phyloP scores from a whole-genome alignment of 2,888 invertebrate species.

The Mesorhabditis sp. region DNA sequence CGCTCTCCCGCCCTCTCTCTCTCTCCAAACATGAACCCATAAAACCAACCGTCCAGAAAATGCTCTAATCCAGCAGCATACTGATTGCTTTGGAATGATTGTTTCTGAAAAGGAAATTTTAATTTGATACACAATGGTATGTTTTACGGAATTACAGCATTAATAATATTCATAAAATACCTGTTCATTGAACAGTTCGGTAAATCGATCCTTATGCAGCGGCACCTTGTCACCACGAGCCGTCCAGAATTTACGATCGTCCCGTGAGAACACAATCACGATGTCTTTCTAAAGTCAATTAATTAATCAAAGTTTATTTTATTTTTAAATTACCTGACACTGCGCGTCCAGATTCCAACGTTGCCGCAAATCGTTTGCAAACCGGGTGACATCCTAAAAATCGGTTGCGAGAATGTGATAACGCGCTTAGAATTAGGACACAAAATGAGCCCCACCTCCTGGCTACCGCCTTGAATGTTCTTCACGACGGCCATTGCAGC shows the following conservation, averaged over 20 bases:
- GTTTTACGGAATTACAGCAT: neutral
- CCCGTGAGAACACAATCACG: conserved; percentile 40
- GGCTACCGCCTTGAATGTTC: conserved; percentile 45
- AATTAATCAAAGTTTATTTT: too few species aligned
- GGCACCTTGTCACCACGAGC: conserved; percentile 49
- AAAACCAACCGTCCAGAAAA: conserved; percentile 18
- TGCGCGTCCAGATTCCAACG: conserved; percentile 50
- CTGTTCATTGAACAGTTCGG: conserved; percentile 43
- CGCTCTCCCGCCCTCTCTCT: too few species aligned
- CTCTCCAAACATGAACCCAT: too few species aligned
- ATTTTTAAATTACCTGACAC: conserved; percentile 22
- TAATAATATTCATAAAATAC: conserved; percentile 14
- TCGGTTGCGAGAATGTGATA: neutral
- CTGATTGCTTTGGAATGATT: conserved; percentile 36
- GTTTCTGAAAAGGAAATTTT: conserved; percentile 29
- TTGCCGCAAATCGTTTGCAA: conserved; percentile 49
- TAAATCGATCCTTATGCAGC: conserved; percentile 50
- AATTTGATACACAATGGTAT: conserved; percentile 4
- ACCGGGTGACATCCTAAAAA: conserved; percentile 40
- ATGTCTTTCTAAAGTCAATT: conserved; percentile 34
- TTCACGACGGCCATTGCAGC: conserved; percentile 47
- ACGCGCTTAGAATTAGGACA: too few species aligned
- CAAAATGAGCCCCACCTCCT: conserved; percentile 20
- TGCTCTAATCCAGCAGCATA: conserved; percentile 15
- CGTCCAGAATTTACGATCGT: conserved; percentile 54